A percentile compares a stretch with the other conserved stretches of the same genome.
Conservation (phyloP, 2,888 invertebrate genomes). For the Drosophila colorata region DNA sequence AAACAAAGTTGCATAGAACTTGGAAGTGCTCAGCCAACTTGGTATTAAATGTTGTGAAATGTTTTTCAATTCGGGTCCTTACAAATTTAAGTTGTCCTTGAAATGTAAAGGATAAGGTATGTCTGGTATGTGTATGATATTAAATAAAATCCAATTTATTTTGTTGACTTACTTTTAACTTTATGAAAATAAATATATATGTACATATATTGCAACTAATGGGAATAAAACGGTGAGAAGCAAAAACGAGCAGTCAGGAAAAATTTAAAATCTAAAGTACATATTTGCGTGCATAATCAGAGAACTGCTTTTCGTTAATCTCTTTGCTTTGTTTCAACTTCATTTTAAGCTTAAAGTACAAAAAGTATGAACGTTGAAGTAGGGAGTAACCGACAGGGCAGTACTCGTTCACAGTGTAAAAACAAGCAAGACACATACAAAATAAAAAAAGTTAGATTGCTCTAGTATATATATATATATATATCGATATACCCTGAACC, state of each 20-base stretch:
- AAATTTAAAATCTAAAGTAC: neutral
- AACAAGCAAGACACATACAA: too few relatives aligned
- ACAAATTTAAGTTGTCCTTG: conserved; percentile 73
- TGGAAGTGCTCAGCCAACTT: conserved; percentile 38
- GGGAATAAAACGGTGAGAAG: too few relatives aligned
- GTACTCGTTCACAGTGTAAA: too few relatives aligned
- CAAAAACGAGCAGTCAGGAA: neutral
- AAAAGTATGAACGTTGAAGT: neutral
- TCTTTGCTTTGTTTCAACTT: neutral
- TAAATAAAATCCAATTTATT: conserved; percentile 59
- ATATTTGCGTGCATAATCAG: conserved; percentile 16
- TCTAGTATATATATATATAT: too few relatives aligned
- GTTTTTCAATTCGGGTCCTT: conserved; percentile 28
- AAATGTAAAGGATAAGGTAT: conserved; percentile 35
- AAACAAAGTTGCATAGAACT: conserved; percentile 62
- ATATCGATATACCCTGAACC: too few relatives aligned
- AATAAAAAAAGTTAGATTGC: too few relatives aligned
- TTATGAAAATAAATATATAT: too few relatives aligned
- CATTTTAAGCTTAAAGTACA: conserved; percentile 19
- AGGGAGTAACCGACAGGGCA: too few relatives aligned
- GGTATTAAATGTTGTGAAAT: conserved; percentile 49
- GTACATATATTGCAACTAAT: too few relatives aligned
- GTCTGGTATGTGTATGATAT: conserved; percentile 7
- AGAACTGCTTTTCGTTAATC: conserved; percentile 7
- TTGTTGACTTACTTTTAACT: conserved; percentile 28